Evolutionary conservation across 2,113 vertebrate genomes (phyloP).

Genomic region (Pedionomus torquatus): DNA sequence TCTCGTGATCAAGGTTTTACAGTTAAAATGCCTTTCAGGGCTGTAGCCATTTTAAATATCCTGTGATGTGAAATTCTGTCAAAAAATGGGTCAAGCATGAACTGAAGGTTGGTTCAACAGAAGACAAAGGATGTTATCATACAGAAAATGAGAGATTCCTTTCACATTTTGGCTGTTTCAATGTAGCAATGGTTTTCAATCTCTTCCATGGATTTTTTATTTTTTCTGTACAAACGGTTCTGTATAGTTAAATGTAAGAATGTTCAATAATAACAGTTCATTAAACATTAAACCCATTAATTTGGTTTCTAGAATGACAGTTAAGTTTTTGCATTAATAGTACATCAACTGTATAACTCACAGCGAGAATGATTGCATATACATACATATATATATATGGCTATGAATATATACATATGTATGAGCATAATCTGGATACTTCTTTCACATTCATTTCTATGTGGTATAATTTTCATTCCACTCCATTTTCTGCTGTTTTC

Average conservation of each 20-base stretch:
- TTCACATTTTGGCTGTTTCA: conserved; percentile 3
- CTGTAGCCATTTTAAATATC: conserved; percentile 5
- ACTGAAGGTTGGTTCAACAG: conserved; percentile 21
- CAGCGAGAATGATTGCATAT: not conserved
- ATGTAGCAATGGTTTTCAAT: not conserved
- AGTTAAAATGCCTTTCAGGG: conserved; percentile 41
- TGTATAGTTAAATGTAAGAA: not conserved
- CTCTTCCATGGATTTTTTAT: not conserved
- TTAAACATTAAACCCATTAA: not conserved
- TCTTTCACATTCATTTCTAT: not conserved
- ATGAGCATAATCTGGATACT: not conserved
- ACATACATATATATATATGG: not conserved
- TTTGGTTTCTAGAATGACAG: not conserved
- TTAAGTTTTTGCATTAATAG: conserved; percentile 2
- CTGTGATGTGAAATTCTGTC: conserved; percentile 43
- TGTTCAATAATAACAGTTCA: not conserved
- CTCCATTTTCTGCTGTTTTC: not conserved
- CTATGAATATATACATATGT: not conserved
- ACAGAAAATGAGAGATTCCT: conserved; percentile 38
- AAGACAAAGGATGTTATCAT: conserved; percentile 28
- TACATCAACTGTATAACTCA: not conserved
- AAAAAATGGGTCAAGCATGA: conserved; percentile 70
- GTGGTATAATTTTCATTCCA: not conserved
- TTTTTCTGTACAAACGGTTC: not conserved
- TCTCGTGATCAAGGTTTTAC: not conserved